A percentile compares a stretch with the other conserved stretches of the same genome.
These are phyloP conservation scores for Betta splendens DNA, from an alignment of 2,797 vertebrate species.

Conservation along the genomic window DNA sequence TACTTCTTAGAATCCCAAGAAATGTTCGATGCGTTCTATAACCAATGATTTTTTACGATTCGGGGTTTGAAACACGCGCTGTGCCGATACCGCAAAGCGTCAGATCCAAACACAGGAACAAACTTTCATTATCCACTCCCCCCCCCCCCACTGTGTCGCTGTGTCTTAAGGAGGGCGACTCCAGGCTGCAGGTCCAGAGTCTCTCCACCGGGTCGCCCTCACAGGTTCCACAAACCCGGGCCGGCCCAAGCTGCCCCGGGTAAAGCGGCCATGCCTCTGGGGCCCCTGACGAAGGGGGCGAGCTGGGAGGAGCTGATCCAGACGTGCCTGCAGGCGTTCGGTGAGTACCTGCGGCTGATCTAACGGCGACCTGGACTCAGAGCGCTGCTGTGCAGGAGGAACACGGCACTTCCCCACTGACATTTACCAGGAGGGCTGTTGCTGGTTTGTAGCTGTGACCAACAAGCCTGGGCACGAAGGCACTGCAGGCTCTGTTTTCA, in stretches of 20 bases:
- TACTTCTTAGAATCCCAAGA: background rate
- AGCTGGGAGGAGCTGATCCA: slow-evolving; percentile 95
- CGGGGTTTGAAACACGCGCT: slow-evolving; percentile 4
- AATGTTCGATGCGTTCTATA: slow-evolving; percentile 14
- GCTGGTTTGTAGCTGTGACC: slow-evolving; percentile 4
- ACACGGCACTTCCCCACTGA: background rate
- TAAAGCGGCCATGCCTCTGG: slow-evolving; percentile 85
- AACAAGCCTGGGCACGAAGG: background rate
- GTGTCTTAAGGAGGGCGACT: slow-evolving; percentile 79
- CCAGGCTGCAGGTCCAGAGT: slow-evolving; percentile 85
- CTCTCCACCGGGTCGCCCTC: slow-evolving; percentile 83
- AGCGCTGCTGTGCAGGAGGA: background rate
- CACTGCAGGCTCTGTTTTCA: slow-evolving; percentile 1
- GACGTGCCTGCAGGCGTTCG: slow-evolving; percentile 91
- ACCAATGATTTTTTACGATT: background rate
- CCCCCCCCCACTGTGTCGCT: slow-evolving; percentile 51
- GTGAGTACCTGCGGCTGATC: no score
- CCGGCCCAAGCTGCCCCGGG: slow-evolving; percentile 79
- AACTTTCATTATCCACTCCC: slow-evolving; percentile 31
- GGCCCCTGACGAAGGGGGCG: slow-evolving; percentile 89
- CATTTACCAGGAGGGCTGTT: background rate
- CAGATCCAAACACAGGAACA: slow-evolving; percentile 24
- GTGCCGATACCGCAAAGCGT: background rate
- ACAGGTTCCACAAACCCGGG: slow-evolving; percentile 78
- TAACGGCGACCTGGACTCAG: background rate